Percentiles rank a stretch among this genome's conserved stretches.
Evolutionary conservation across 1,140 invertebrate genomes (phyloP).

Genomic region (Caenorhabditis brenneri): DNA sequence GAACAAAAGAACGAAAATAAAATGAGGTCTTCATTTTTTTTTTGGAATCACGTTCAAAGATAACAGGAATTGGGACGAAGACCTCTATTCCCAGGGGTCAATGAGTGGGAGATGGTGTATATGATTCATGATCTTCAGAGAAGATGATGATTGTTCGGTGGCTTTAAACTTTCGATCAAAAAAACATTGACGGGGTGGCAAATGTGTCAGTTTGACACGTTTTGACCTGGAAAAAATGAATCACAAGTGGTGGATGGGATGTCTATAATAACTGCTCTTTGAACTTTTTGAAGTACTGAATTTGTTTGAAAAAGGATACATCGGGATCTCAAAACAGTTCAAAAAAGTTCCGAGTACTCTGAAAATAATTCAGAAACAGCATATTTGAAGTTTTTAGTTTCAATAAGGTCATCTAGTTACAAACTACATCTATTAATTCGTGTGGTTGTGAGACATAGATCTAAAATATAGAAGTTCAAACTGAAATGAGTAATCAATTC

Average conservation of each 20-base stretch:
- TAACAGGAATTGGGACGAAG: neutral
- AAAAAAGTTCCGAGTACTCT: too few relatives aligned
- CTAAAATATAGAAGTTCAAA: too few relatives aligned
- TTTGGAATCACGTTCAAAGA: slow-evolving; percentile 25
- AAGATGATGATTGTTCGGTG: slow-evolving; percentile 31
- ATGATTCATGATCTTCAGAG: slow-evolving; percentile 15
- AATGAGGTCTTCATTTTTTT: neutral
- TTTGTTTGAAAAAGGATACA: too few relatives aligned
- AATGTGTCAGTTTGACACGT: neutral
- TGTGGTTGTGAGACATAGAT: too few relatives aligned
- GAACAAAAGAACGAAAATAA: neutral
- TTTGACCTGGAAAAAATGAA: neutral
- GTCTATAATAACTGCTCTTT: too few relatives aligned
- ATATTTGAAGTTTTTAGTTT: too few relatives aligned
- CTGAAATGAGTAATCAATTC: too few relatives aligned
- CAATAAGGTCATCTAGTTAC: too few relatives aligned
- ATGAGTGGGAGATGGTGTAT: slow-evolving; percentile 22
- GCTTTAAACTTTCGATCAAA: neutral
- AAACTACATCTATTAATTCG: too few relatives aligned
- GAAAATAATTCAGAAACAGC: too few relatives aligned
- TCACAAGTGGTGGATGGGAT: neutral
- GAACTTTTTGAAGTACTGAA: too few relatives aligned
- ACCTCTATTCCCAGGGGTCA: neutral
- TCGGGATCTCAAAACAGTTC: too few relatives aligned
- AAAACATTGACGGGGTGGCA: neutral